Evolutionary conservation across 2,797 vertebrate species (phyloP).

Genomic region (Bradypus variegatus): DNA sequence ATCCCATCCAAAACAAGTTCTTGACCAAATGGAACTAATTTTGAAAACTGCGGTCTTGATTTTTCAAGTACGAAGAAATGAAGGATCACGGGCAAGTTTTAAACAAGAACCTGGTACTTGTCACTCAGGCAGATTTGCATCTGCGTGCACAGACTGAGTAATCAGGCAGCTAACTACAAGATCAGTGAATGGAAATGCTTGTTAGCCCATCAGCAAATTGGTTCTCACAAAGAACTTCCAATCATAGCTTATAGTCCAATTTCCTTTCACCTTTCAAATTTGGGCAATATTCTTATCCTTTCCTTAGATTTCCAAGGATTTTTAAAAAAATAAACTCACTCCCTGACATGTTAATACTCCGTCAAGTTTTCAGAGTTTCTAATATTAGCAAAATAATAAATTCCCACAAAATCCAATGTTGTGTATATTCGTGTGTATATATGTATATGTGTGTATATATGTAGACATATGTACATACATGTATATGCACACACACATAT

Average conservation of each 20-base stretch:
- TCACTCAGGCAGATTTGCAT: neutral
- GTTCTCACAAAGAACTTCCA: conserved; percentile 9
- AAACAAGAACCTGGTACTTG: neutral
- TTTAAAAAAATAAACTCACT: neutral
- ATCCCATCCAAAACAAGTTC: neutral
- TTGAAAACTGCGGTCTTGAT: neutral
- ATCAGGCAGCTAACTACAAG: conserved; percentile 32
- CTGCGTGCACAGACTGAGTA: conserved; percentile 27
- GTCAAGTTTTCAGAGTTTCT: neutral
- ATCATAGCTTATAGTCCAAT: neutral
- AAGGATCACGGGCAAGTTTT: neutral
- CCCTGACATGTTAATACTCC: neutral
- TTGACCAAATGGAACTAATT: neutral
- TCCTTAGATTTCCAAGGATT: neutral
- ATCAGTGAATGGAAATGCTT: conserved; percentile 25
- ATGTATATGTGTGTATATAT: neutral
- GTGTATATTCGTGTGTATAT: no score
- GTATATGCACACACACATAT: no score
- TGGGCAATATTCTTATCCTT: neutral
- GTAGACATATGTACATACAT: neutral
- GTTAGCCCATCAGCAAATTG: conserved; percentile 29
- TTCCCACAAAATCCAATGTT: neutral
- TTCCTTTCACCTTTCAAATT: conserved; percentile 15
- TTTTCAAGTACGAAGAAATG: conserved; percentile 7
- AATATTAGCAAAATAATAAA: neutral